Conservation (phyloP, 2,888 invertebrate species). For the Torymus texanus region DNA sequence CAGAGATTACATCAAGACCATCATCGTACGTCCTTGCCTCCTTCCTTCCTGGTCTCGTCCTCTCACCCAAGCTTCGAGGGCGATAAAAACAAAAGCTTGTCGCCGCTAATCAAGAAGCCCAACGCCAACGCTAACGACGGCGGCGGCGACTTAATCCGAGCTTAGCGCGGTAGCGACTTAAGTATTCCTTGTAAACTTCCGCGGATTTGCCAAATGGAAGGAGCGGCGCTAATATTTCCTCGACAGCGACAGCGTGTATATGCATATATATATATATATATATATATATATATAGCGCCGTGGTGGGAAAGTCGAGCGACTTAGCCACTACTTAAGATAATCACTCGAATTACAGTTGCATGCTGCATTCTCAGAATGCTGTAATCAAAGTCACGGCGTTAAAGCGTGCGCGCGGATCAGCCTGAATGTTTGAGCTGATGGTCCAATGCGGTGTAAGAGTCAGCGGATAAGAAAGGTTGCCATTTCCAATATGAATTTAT, state of each 20-base stretch:
- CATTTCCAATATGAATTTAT: too few species aligned
- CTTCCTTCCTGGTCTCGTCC: background rate
- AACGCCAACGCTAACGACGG: constrained; percentile 55
- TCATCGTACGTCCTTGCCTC: too few species aligned
- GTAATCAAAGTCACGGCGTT: background rate
- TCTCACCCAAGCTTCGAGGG: constrained; percentile 28
- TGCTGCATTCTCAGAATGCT: background rate
- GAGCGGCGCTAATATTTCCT: constrained; percentile 10
- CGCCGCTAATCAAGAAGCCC: constrained; percentile 70
- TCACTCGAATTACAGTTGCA: constrained; percentile 29
- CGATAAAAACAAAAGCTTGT: constrained; percentile 67
- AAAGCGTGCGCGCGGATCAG: background rate
- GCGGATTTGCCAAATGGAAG: constrained; percentile 70
- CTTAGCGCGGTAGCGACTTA: constrained; percentile 70
- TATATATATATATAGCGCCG: constrained; percentile 49
- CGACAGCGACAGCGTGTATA: background rate
- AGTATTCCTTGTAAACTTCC: constrained; percentile 75
- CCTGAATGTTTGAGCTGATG: too few species aligned
- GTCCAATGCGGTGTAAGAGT: too few species aligned
- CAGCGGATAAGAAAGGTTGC: too few species aligned
- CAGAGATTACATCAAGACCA: too few species aligned
- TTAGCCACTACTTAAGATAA: constrained; percentile 41
- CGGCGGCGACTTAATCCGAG: constrained; percentile 71
- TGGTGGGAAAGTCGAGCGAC: constrained; percentile 59
- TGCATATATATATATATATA: too few species aligned